These are phyloP conservation scores for Pimephales promelas DNA, from an alignment of 2,113 vertebrate species.

Conservation along the genomic window DNA sequence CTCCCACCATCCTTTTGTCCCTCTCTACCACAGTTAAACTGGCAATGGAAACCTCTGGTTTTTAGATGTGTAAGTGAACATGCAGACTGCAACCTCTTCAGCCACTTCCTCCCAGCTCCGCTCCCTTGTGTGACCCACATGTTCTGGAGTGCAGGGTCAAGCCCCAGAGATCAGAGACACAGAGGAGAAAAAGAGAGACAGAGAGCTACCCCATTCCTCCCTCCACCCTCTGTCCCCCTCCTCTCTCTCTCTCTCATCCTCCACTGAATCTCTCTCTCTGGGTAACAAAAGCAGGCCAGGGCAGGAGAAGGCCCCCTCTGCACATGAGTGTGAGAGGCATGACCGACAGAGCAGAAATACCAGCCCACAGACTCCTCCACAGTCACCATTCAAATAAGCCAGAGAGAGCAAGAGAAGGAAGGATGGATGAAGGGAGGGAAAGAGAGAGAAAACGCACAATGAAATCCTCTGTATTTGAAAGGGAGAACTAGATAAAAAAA, in stretches of 20 bases:
- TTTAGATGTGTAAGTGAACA: slow-evolving; percentile 30
- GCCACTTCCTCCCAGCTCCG: slow-evolving; percentile 1
- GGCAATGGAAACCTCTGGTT: not conserved
- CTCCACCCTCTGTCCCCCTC: slow-evolving; percentile 30
- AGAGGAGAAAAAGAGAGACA: slow-evolving; percentile 71
- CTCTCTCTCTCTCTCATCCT: slow-evolving; percentile 68
- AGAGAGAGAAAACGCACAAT: slow-evolving; percentile 58
- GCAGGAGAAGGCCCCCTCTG: slow-evolving; percentile 63
- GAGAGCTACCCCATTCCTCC: slow-evolving; percentile 62
- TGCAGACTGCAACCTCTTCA: slow-evolving; percentile 38
- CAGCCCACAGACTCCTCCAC: slow-evolving; percentile 79
- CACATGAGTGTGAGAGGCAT: slow-evolving; percentile 83
- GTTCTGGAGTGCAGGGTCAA: slow-evolving; percentile 77
- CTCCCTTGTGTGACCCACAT: slow-evolving; percentile 57
- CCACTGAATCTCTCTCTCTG: slow-evolving; percentile 60
- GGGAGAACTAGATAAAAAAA: not conserved
- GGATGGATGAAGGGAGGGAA: slow-evolving; percentile 71
- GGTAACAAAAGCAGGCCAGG: slow-evolving; percentile 60
- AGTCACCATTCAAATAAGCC: slow-evolving; percentile 88
- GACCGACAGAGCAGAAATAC: slow-evolving; percentile 98
- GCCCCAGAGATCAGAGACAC: slow-evolving; percentile 80
- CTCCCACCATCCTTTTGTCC: not conserved
- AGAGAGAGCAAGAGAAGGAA: slow-evolving; percentile 62
- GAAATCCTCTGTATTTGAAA: slow-evolving; percentile 11
- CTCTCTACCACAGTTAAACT: not conserved